These are phyloP conservation scores for Mobula birostris DNA, from an alignment of 2,113 vertebrate genomes.

Conservation along the genomic window DNA sequence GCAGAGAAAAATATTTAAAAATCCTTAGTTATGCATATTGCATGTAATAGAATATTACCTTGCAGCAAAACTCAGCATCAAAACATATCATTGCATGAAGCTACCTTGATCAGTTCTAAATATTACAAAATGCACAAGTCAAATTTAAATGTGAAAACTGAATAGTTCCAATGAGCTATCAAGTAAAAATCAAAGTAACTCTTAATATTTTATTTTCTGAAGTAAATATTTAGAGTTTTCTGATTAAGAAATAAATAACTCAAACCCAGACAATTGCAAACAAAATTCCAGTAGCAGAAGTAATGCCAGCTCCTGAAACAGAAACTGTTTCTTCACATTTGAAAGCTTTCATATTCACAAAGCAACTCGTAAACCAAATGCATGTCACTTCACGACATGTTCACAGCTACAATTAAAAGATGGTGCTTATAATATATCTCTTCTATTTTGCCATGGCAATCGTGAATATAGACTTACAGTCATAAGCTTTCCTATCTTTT, in stretches of 20 bases:
- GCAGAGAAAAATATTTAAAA: not conserved
- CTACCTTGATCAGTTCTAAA: not conserved
- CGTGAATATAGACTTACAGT: not conserved
- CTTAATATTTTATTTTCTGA: not conserved
- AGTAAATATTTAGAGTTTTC: not conserved
- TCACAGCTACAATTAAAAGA: not conserved
- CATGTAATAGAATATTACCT: not conserved
- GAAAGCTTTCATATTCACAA: not conserved
- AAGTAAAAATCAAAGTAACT: not conserved
- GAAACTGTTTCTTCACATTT: not conserved
- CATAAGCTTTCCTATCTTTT: not conserved
- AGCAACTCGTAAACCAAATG: not conserved
- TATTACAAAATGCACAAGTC: not conserved
- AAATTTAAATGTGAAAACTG: not conserved
- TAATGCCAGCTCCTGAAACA: not conserved
- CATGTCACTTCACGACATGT: too few relatives aligned
- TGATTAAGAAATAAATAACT: not conserved
- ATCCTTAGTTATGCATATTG: not conserved
- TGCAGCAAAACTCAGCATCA: not conserved
- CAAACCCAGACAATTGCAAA: not conserved
- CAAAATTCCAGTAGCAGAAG: not conserved
- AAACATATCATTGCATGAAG: not conserved
- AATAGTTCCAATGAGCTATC: not conserved
- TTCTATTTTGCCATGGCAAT: not conserved
- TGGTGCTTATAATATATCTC: not conserved